These are phyloP conservation scores for Drosophila robusta DNA, from an alignment of 2,888 invertebrate genomes.

Conservation along the genomic window DNA sequence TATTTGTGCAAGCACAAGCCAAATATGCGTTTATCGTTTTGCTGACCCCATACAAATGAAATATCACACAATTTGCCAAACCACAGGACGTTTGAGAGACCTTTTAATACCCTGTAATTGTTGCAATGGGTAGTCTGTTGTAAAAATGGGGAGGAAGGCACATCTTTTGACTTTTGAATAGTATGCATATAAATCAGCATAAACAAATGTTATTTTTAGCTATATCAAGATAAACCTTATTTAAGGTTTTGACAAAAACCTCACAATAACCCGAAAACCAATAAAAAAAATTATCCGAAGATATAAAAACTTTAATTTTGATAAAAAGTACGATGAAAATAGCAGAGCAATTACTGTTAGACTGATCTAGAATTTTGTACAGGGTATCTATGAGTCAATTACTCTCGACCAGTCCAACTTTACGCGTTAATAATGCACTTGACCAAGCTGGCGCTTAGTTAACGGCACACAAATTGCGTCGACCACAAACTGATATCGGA, in stretches of 20 bases:
- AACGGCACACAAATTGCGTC: constrained; percentile 25
- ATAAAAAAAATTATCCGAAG: neutral
- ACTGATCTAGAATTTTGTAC: neutral
- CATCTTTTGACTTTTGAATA: no score
- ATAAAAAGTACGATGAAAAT: neutral
- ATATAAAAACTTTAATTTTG: neutral
- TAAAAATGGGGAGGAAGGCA: no score
- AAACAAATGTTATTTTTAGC: no score
- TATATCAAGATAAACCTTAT: neutral
- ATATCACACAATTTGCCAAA: constrained; percentile 1
- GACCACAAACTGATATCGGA: constrained; percentile 41
- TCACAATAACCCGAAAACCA: neutral
- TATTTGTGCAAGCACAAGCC: constrained; percentile 16
- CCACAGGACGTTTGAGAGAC: constrained; percentile 9
- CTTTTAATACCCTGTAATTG: constrained; percentile 16
- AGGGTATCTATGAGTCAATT: neutral
- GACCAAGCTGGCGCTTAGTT: constrained; percentile 25
- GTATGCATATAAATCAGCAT: no score
- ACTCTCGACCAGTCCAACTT: neutral
- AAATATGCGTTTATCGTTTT: constrained; percentile 36
- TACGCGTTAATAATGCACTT: constrained; percentile 40
- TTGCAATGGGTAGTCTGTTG: no score
- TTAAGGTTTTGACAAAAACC: neutral
- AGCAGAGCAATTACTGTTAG: neutral
- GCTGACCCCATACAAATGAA: constrained; percentile 20